Evolutionary conservation across 1,140 invertebrate species (phyloP).

Genomic region (Laupala kohalensis): DNA sequence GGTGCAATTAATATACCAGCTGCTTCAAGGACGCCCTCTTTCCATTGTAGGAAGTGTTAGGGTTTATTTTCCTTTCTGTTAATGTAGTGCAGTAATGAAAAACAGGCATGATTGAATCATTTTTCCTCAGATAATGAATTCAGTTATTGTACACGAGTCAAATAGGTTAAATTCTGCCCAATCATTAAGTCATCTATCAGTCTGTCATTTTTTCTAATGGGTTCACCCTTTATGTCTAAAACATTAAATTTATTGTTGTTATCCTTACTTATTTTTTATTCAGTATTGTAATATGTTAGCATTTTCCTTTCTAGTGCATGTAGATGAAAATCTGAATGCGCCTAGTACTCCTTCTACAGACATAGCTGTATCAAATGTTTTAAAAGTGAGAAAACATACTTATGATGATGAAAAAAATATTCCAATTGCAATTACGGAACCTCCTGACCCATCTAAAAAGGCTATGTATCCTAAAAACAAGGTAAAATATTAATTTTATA

Average conservation of each 20-base stretch:
- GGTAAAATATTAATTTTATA: too few relatives aligned
- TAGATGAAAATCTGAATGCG: not conserved
- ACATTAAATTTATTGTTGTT: not conserved
- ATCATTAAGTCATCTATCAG: too few relatives aligned
- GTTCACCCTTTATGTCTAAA: too few relatives aligned
- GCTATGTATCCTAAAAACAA: slow-evolving; percentile 9
- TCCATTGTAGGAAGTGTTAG: not conserved
- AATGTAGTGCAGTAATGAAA: not conserved
- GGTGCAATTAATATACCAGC: not conserved
- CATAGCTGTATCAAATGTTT: not conserved
- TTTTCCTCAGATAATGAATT: not conserved
- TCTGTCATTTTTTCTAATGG: too few relatives aligned
- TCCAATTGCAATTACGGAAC: slow-evolving; percentile 5
- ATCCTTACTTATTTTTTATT: not conserved
- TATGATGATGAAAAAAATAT: not conserved
- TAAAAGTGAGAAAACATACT: slow-evolving; percentile 5
- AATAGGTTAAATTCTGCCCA: too few relatives aligned
- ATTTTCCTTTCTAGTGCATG: slow-evolving; percentile 5
- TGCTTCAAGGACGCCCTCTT: not conserved
- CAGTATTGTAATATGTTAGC: not conserved
- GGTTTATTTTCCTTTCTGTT: not conserved
- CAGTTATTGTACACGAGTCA: too few relatives aligned
- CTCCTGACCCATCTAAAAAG: not conserved
- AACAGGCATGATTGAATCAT: not conserved
- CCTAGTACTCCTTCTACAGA: not conserved